Evolutionary conservation across 2,113 vertebrate species (phyloP).

Genomic region (Orientallactaga bullata): DNA sequence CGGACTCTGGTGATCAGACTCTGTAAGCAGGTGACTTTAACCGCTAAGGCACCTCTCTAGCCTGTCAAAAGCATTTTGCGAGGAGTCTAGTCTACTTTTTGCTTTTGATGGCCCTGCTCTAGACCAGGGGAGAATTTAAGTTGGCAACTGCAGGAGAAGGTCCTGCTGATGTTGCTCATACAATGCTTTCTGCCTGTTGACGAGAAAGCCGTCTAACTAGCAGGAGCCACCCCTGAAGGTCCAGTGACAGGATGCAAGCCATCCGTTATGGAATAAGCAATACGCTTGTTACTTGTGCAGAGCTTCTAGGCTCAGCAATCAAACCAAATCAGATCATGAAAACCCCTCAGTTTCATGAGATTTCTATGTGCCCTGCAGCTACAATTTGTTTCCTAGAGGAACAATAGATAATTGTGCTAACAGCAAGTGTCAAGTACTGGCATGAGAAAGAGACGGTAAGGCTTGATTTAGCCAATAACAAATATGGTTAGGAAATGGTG

Average conservation of each 20-base stretch:
- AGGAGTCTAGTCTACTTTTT: background rate
- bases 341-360: background rate
- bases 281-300: background rate
- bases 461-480: background rate
- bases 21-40: too few species aligned
- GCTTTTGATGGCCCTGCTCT: background rate
- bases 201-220: background rate
- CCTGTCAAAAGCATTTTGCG: background rate
- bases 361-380: background rate
- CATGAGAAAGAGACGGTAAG: background rate
- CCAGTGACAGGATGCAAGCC: background rate
- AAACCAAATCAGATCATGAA: background rate
- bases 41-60: too few species aligned
- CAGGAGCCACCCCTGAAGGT: accelerated
- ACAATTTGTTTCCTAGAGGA: background rate
- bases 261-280: background rate
- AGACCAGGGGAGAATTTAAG: background rate
- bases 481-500: background rate
- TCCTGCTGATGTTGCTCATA: background rate
- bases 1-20: too few species aligned
- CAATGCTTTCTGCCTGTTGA: background rate
- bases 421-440: background rate
- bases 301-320: background rate
- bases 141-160: background rate
- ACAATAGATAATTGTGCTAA: background rate